Base-by-base conservation (phyloP, 2,888 invertebrate genomes). In the Rhyacophila evoluta region DNA sequence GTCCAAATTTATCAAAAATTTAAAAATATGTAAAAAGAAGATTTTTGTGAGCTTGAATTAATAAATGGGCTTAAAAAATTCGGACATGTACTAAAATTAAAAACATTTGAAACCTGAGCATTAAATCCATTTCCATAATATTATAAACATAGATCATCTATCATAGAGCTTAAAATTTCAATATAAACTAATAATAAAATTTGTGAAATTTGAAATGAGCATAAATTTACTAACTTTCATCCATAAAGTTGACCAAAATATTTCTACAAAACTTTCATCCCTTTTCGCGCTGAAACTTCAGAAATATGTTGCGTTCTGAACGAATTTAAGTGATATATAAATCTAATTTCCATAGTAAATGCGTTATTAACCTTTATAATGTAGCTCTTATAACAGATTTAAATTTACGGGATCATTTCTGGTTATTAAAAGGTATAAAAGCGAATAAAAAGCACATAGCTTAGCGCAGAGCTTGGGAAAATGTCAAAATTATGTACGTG, bases 291-390 rank as follows among this genome's bases (percentile, higher is more conserved):
- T 55, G 55, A 55, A 55, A 8, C 2, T 25, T 55, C 12, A 15
- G 15, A 25, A 25, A 19, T 25, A 8, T 55, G 15, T 19, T 19
- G 19, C 55, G 25, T 55, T 55, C 55, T 25, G 2, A 55, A 25
- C 25, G 55, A 55, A 55, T 55, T 55, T 8, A 55, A 55, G 55
- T 55, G 55, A 55, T 55, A 55, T 19, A 55, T 55, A 19, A 19
- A 55, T 55, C 55, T 55, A 19, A 55, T 55, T 55, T 55, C 55
- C 55, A 55, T 55, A 55, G 55, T 55, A 55, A 55, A 55, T 55
- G 55, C 55, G 55, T 55, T 55, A 55, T 55, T 55, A 55, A 55
- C 55, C 55, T 55, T 55, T 55, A 12, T 19, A 55, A 55, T 55
- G 55, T 55, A 55, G 55, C 55, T 55, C 25, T 55, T 4, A 19